Base-by-base conservation (phyloP, 2,888 invertebrate species). In the Macroteleia sp. region DNA sequence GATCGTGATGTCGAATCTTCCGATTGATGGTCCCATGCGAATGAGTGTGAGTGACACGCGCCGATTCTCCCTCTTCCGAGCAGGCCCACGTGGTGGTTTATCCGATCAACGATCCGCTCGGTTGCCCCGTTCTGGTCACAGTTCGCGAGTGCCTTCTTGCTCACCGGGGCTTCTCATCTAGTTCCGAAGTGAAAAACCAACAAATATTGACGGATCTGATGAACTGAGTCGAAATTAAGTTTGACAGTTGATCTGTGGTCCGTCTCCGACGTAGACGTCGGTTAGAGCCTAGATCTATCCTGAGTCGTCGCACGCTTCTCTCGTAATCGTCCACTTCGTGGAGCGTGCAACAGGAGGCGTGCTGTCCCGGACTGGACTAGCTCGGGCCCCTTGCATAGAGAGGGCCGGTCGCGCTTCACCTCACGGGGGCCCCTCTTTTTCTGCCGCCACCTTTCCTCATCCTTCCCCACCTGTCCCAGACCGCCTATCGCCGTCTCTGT, bases 311-410 rank as follows among this genome's bases (percentile, higher is more conserved):
- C 82, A 79, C 83, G 82, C 85, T 86, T 81, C 81, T 84, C 83
- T 83, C 83, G 83, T 81, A 39, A 39, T 74, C 73, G 50, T 86
- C 85, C 86, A 89, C 87, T 87, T 89, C 86, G 86, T 90, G 88
- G 87, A 90, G 90, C 90, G 90, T 89, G 89, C 89, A 90, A 89
- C 90, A 90, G 90, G 89, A 90, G 90, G 90, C 90, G 90, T 90
- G 90, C 90, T 90, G 90, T 90, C 90, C 89, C 88, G 87, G 88
- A 90, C 90, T 90, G 90, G 90, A 90, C 90, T 90, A 90, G 88
- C 86, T 87, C 85, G 88, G 90, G 90, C 89, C 90, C 88, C 89
- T 86, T 84, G 86, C 84, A 85, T 87, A 87, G 87, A 87, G 90
- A 90, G 90, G 90, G 90, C 89, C 90, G 89, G 90, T 90, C 86